Conservation (phyloP, 2,113 vertebrate genomes). For the Misgurnus mizolepis region DNA sequence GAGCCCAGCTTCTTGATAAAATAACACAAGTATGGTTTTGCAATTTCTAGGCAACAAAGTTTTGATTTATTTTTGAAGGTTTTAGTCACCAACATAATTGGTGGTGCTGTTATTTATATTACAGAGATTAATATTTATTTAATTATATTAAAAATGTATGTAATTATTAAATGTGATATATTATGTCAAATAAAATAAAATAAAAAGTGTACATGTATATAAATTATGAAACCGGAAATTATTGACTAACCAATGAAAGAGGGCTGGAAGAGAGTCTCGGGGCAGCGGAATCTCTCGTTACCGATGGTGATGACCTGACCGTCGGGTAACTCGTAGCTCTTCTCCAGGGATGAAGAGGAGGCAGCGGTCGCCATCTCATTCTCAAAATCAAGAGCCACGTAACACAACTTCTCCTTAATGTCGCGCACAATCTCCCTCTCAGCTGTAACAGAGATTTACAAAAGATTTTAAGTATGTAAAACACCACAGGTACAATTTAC, state of each 20-base stretch:
- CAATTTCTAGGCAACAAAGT: too few species aligned
- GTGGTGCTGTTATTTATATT: too few species aligned
- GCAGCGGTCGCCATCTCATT: slow-evolving; percentile 92
- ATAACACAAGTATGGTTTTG: too few species aligned
- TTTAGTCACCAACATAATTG: too few species aligned
- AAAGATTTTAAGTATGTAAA: neutral
- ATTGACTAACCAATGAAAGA: slow-evolving; percentile 83
- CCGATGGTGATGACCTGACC: slow-evolving; percentile 92
- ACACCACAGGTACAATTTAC: neutral
- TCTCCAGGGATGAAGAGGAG: slow-evolving; percentile 88
- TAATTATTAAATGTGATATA: too few species aligned
- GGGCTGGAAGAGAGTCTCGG: slow-evolving; percentile 89
- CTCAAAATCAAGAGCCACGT: slow-evolving; percentile 89
- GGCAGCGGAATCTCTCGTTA: slow-evolving; percentile 89
- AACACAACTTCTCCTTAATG: slow-evolving; percentile 92
- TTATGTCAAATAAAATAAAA: too few species aligned
- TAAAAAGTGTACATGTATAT: neutral
- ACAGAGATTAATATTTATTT: too few species aligned
- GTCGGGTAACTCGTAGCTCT: slow-evolving; percentile 89
- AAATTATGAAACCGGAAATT: neutral
- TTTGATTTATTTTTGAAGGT: too few species aligned
- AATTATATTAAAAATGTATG: too few species aligned
- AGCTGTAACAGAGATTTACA: slow-evolving; percentile 65
- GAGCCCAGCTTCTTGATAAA: too few species aligned
- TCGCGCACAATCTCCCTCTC: slow-evolving; percentile 91